A percentile compares a stretch with the other conserved stretches of the same genome.
These are phyloP conservation scores for Galerucella nymphaeae DNA, from an alignment of 2,888 invertebrate genomes.

Conservation along the genomic window DNA sequence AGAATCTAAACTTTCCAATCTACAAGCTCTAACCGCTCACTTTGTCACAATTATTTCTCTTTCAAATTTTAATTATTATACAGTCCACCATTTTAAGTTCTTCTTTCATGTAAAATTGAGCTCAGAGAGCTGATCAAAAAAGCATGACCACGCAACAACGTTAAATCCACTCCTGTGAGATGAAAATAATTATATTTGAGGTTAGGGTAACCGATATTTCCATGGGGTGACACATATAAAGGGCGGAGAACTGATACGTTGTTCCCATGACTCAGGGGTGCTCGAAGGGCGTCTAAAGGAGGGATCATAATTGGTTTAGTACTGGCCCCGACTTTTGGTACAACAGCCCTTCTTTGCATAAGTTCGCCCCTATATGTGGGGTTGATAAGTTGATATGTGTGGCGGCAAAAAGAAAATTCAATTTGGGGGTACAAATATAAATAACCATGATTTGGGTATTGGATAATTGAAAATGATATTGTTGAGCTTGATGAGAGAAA, in stretches of 20 bases:
- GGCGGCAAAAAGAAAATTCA: constrained; percentile 24
- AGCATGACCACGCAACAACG: not conserved
- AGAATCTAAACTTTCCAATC: no score
- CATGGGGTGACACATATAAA: constrained; percentile 51
- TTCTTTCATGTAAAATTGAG: no score
- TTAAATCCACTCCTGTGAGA: constrained; percentile 1
- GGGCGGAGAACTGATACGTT: constrained; percentile 50
- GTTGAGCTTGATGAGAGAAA: not conserved
- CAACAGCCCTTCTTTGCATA: constrained; percentile 52
- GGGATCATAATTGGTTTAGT: constrained; percentile 56
- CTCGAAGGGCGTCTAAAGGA: constrained; percentile 51
- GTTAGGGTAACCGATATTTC: constrained; percentile 35
- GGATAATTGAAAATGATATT: not conserved
- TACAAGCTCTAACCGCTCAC: no score
- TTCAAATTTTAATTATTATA: no score
- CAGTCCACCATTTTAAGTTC: no score
- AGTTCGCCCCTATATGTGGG: constrained; percentile 39
- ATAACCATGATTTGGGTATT: not conserved
- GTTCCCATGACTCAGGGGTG: constrained; percentile 49
- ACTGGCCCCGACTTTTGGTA: constrained; percentile 45
- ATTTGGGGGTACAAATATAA: constrained; percentile 15
- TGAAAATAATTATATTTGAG: constrained; percentile 19
- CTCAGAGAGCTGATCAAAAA: not conserved
- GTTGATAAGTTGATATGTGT: constrained; percentile 29
- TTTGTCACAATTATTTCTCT: no score